A percentile compares a stretch with the other conserved stretches of the same genome.
Conservation (phyloP, 2,888 invertebrate genomes). For the Seira sanloemensis region DNA sequence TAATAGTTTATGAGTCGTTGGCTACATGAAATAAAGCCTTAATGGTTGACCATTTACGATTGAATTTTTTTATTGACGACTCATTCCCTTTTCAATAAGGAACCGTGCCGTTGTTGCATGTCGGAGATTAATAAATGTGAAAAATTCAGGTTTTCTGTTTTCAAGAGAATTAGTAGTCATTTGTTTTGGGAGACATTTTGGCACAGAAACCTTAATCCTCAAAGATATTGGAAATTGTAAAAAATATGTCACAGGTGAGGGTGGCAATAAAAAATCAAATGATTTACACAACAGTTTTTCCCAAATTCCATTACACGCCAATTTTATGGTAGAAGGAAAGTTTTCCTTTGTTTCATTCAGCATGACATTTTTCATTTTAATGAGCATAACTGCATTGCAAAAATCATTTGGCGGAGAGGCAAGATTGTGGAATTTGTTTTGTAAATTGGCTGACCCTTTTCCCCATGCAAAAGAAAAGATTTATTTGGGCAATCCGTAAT, state of each 20-base stretch:
- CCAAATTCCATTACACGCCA: too few relatives aligned
- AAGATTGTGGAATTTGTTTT: too few relatives aligned
- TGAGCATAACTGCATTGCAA: too few relatives aligned
- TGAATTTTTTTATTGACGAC: constrained; percentile 23
- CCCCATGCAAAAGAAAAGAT: too few relatives aligned
- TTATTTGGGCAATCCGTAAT: too few relatives aligned
- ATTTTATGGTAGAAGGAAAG: too few relatives aligned
- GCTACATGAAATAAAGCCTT: constrained; percentile 17
- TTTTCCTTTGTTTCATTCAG: too few relatives aligned
- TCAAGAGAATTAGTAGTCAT: constrained; percentile 18
- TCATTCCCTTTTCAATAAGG: neutral
- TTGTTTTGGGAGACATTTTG: constrained; percentile 18
- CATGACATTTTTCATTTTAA: too few relatives aligned
- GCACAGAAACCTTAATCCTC: constrained; percentile 51
- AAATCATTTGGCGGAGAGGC: too few relatives aligned
- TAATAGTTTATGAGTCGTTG: constrained; percentile 13
- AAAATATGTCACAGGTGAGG: constrained; percentile 18
- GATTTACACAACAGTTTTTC: too few relatives aligned
- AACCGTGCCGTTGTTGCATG: neutral
- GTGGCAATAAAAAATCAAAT: neutral
- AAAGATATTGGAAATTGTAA: neutral
- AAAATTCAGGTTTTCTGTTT: constrained; percentile 3
- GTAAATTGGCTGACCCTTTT: too few relatives aligned
- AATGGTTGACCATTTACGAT: constrained; percentile 29
- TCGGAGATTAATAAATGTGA: neutral